These are phyloP conservation scores for Scaptomyza flava DNA, from an alignment of 2,888 invertebrate genomes.

Conservation along the genomic window DNA sequence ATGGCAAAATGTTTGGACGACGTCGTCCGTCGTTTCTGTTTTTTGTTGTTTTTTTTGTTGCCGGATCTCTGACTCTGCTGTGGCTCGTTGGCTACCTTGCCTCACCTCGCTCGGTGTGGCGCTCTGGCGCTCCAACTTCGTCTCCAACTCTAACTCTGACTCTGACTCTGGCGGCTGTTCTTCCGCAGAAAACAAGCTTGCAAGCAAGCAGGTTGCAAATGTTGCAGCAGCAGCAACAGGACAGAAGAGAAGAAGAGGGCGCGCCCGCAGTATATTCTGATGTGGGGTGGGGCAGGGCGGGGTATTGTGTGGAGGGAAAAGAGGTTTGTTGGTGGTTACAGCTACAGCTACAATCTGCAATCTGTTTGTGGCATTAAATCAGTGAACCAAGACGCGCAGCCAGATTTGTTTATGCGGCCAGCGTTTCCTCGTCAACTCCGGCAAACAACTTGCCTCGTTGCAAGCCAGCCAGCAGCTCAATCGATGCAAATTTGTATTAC, in stretches of 20 bases:
- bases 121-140: constrained; percentile 12
- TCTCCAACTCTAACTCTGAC: not conserved
- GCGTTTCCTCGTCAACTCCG: constrained; percentile 11
- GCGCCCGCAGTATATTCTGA: constrained; percentile 32
- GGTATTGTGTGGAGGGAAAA: not conserved
- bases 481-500: constrained; percentile 72
- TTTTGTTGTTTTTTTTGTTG: constrained; percentile 27
- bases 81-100: constrained; percentile 9
- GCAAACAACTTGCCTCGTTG: constrained; percentile 12
- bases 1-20: constrained; percentile 63
- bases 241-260: constrained; percentile 35
- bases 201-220: constrained; percentile 66
- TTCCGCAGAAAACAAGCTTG: constrained; percentile 77
- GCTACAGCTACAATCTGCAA: constrained; percentile 64
- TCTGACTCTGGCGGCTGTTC: constrained; percentile 40
- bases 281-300: constrained; percentile 20
- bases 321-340: constrained; percentile 17
- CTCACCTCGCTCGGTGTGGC: constrained; percentile 34
- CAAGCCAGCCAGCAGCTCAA: constrained; percentile 28
- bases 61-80: constrained; percentile 49
- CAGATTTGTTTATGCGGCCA: constrained; percentile 75
- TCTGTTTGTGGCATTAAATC: constrained; percentile 81
- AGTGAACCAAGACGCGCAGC: constrained; percentile 77
- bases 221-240: constrained; percentile 30
- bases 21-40: constrained; percentile 24